Evolutionary conservation across 1,140 invertebrate genomes (phyloP).

Genomic region (Sarcophaga peregrina): DNA sequence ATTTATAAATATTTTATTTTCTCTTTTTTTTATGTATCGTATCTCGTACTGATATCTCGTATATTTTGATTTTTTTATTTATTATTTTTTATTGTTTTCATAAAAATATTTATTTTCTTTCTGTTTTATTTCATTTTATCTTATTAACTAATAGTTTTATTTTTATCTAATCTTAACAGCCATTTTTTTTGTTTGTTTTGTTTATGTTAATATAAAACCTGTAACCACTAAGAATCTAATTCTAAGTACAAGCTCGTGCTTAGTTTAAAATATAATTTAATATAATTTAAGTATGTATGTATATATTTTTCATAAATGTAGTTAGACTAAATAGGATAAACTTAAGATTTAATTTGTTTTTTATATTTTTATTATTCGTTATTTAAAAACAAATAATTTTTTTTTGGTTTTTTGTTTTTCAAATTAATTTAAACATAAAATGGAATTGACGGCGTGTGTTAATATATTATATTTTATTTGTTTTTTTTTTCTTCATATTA

Average conservation of each 20-base stretch:
- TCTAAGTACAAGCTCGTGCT: constrained; percentile 36
- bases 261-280: not conserved
- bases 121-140: not conserved
- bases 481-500: not conserved
- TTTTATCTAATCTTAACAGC: constrained; percentile 18
- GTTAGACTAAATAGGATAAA: no score
- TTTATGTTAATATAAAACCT: constrained; percentile 12
- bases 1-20: not conserved
- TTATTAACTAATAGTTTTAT: not conserved
- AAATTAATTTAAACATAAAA: not conserved
- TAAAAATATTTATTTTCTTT: not conserved
- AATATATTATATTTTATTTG: not conserved
- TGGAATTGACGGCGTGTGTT: constrained; percentile 10
- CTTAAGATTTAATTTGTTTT: not conserved
- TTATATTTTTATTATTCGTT: not conserved
- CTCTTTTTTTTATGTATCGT: no score
- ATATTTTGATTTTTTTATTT: not conserved
- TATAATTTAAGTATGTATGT: not conserved
- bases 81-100: not conserved
- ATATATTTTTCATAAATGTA: no score
- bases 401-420: no score
- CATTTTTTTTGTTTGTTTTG: not conserved
- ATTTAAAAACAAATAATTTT: no score
- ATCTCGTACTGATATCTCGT: no score
- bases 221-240: constrained; percentile 10